Evolutionary conservation across 2,888 invertebrate genomes (phyloP).

Genomic region (Pollenia amentaria): DNA sequence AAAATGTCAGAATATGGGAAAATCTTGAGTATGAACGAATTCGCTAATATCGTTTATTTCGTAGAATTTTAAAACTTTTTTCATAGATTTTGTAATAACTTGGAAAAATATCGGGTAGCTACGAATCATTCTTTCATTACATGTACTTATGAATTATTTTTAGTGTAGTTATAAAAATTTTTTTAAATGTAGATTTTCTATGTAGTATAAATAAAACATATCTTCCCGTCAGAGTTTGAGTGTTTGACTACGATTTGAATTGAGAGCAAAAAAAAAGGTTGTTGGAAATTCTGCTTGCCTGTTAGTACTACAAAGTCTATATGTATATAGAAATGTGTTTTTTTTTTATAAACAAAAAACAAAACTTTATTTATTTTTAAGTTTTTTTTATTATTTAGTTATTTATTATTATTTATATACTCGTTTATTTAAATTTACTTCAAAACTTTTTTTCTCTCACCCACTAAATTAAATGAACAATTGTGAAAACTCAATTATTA

Average conservation of each 20-base stretch:
- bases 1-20: too few species aligned
- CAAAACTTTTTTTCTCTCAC: neutral
- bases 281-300: constrained; percentile 69
- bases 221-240: constrained; percentile 3
- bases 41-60: too few species aligned
- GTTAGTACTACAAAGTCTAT: constrained; percentile 68
- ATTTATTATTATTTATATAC: neutral
- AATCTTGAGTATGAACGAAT: too few species aligned
- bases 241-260: neutral
- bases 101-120: too few species aligned
- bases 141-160: too few species aligned
- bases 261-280: constrained; percentile 8
- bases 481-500: neutral
- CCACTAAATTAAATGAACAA: neutral
- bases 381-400: too few species aligned
- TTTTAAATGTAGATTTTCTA: constrained; percentile 4
- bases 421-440: neutral
- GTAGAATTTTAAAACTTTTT: too few species aligned
- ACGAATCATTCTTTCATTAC: too few species aligned
- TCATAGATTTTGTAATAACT: too few species aligned
- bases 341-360: constrained; percentile 5
- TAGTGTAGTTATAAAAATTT: too few species aligned
- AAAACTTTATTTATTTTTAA: neutral
- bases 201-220: neutral
- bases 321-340: constrained; percentile 58